Conservation (phyloP, 2,888 invertebrate genomes). For the Stenolophus ochropezus region DNA sequence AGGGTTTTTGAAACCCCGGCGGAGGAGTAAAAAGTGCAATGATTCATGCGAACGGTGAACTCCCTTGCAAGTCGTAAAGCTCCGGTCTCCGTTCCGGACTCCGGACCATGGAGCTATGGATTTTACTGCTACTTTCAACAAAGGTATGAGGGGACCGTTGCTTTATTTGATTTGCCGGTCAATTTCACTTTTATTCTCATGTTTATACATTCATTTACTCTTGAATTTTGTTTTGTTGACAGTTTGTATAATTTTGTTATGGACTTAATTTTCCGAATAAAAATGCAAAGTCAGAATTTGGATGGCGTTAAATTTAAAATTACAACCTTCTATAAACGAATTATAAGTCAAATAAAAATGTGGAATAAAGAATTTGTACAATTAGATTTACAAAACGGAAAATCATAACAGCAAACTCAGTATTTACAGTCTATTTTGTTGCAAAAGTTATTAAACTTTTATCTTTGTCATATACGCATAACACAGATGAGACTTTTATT, state of each 20-base stretch:
- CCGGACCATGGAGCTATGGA: conserved; percentile 1
- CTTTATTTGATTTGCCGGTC: neutral
- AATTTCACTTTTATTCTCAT: conserved; percentile 4
- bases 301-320: neutral
- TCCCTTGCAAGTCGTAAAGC: conserved; percentile 53
- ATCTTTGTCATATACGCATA: too few species aligned
- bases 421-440: too few species aligned
- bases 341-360: neutral
- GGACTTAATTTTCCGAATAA: neutral
- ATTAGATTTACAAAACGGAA: neutral
- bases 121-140: conserved; percentile 14
- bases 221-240: neutral
- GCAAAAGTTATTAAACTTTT: too few species aligned
- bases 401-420: too few species aligned
- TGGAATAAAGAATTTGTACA: neutral
- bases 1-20: conserved; percentile 52
- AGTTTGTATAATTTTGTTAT: neutral
- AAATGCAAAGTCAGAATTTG: neutral
- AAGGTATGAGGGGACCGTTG: neutral
- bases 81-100: neutral
- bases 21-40: conserved; percentile 56
- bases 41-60: conserved; percentile 39
- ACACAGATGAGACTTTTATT: too few species aligned
- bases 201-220: neutral
- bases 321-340: neutral